A percentile compares a stretch with the other conserved stretches of the same genome.
These are phyloP conservation scores for Heliconius ethilla DNA, from an alignment of 2,888 invertebrate genomes.

Conservation along the genomic window DNA sequence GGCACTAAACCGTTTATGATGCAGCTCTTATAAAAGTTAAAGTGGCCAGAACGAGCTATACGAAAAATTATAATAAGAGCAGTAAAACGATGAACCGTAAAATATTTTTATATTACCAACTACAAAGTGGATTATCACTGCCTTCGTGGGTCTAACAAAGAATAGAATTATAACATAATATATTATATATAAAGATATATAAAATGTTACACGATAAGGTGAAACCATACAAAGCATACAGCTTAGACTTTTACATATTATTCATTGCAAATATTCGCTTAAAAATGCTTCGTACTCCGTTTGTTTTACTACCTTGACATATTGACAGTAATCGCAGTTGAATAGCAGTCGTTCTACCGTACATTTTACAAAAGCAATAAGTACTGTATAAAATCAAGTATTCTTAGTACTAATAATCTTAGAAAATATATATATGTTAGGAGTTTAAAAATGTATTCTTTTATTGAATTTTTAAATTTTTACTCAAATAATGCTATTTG, in stretches of 20 bases:
- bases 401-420: neutral
- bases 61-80: slow-evolving; percentile 43
- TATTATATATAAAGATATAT: neutral
- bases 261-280: slow-evolving; percentile 25
- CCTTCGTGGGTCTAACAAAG: neutral
- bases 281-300: slow-evolving; percentile 28
- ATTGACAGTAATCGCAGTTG: slow-evolving; percentile 36
- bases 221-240: neutral
- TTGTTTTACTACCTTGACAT: slow-evolving; percentile 36
- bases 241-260: neutral
- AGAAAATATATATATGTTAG: neutral
- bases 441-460: no score
- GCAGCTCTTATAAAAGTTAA: slow-evolving; percentile 75
- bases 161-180: slow-evolving; percentile 19
- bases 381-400: slow-evolving; percentile 6
- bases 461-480: no score
- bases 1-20: slow-evolving; percentile 78
- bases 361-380: slow-evolving; percentile 24
- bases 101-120: slow-evolving; percentile 39
- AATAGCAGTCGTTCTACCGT: slow-evolving; percentile 34
- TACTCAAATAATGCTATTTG: no score
- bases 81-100: slow-evolving; percentile 40
- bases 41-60: slow-evolving; percentile 62
- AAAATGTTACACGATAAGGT: slow-evolving; percentile 9
- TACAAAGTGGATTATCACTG: slow-evolving; percentile 34